A percentile compares a stretch with the other conserved stretches of the same genome.
phyloP scores from a whole-genome alignment of 2,797 vertebrate species.

The Pterois miles region DNA sequence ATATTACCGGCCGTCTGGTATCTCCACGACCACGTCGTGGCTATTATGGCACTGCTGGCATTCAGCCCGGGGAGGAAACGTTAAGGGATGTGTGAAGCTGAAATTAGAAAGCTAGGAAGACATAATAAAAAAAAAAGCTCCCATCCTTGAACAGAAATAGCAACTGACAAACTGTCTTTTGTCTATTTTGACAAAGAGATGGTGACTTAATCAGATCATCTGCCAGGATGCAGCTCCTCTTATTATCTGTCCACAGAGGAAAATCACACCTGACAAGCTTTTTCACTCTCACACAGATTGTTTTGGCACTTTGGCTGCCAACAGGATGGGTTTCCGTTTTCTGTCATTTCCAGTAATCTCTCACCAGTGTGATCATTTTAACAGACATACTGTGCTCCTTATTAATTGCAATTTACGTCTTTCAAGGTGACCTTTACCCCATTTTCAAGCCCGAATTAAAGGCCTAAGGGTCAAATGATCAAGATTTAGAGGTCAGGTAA shows the following conservation, averaged over 20 bases:
- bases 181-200: slow-evolving; percentile 15
- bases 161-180: slow-evolving; percentile 21
- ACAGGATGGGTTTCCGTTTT: slow-evolving; percentile 16
- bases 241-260: background rate
- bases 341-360: slow-evolving; percentile 2
- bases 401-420: slow-evolving; percentile 31
- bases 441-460: background rate
- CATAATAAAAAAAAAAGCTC: background rate
- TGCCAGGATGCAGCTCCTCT: slow-evolving; percentile 17
- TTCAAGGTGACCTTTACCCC: slow-evolving; percentile 76
- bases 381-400: background rate
- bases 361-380: background rate
- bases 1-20: slow-evolving; percentile 41
- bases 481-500: slow-evolving; percentile 35
- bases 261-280: slow-evolving; percentile 22
- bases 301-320: slow-evolving; percentile 11
- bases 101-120: slow-evolving; percentile 43
- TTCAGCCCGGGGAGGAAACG: slow-evolving; percentile 3
- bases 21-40: slow-evolving; percentile 31
- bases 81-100: slow-evolving; percentile 22
- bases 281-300: background rate
- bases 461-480: slow-evolving; percentile 6
- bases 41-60: slow-evolving; percentile 37
- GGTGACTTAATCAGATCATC: slow-evolving; percentile 17
- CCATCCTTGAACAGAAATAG: slow-evolving; percentile 46